Percentiles rank a stretch among this genome's conserved stretches.
These are phyloP conservation scores for Ciconia nigra DNA, from an alignment of 2,797 vertebrate species.

Conservation along the genomic window DNA sequence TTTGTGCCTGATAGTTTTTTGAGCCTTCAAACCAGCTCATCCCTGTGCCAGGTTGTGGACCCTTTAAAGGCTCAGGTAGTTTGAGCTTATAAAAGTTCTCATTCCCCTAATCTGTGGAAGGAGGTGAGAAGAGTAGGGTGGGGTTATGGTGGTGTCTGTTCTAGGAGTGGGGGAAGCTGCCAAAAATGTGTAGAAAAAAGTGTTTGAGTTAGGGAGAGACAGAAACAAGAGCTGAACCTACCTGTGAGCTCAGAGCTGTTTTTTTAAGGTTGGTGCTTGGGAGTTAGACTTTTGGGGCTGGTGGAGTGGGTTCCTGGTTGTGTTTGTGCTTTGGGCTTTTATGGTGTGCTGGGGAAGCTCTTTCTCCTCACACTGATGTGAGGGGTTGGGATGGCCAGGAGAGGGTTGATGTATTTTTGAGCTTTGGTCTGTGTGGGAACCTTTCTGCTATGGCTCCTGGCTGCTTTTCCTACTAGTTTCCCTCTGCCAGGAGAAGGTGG, in stretches of 20 bases:
- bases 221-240: accelerated
- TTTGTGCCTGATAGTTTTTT: background rate
- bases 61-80: background rate
- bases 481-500: background rate
- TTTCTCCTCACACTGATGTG: accelerated
- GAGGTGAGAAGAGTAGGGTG: accelerated
- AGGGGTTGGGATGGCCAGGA: no score
- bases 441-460: background rate
- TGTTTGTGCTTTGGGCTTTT: background rate
- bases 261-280: background rate
- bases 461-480: background rate
- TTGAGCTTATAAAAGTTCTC: background rate
- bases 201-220: no score
- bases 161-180: accelerated
- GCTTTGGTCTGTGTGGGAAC: background rate
- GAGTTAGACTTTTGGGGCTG: background rate
- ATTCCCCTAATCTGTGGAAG: accelerated
- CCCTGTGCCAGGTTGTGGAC: background rate
- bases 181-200: accelerated
- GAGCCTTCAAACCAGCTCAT: background rate
- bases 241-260: accelerated
- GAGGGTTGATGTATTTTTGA: background rate
- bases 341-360: accelerated
- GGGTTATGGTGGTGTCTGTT: accelerated
- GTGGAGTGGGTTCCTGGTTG: accelerated